These are phyloP conservation scores for Agriopis marginaria DNA, from an alignment of 2,888 invertebrate species.

Conservation along the genomic window DNA sequence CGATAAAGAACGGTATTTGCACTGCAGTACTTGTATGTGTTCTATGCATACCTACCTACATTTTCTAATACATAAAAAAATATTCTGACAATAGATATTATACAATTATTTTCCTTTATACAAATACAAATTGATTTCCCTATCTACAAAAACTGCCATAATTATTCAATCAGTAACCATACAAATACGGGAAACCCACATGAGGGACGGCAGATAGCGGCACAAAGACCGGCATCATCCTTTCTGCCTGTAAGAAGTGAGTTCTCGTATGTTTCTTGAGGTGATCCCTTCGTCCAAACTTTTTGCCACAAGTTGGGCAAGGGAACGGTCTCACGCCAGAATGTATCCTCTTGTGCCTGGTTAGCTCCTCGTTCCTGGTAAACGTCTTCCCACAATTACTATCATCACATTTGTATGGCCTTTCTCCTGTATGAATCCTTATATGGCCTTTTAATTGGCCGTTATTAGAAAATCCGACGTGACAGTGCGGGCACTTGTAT, in stretches of 20 bases:
- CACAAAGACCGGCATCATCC: slow-evolving; percentile 87
- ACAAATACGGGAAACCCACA: slow-evolving; percentile 81
- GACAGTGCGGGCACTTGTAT: slow-evolving; percentile 96
- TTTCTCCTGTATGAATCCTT: slow-evolving; percentile 96
- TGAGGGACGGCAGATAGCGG: slow-evolving; percentile 85
- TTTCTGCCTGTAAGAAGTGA: slow-evolving; percentile 88
- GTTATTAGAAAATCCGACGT: slow-evolving; percentile 97
- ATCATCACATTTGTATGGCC: slow-evolving; percentile 95
- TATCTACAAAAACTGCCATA: neutral
- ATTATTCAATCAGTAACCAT: slow-evolving; percentile 78
- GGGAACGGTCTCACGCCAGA: slow-evolving; percentile 94
- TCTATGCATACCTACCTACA: too few species aligned
- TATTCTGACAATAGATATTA: neutral
- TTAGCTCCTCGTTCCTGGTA: slow-evolving; percentile 96
- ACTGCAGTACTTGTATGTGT: too few species aligned
- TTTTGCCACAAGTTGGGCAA: slow-evolving; percentile 95
- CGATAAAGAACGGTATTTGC: too few species aligned
- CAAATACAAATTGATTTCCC: neutral
- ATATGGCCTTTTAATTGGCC: slow-evolving; percentile 96
- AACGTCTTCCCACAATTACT: slow-evolving; percentile 95
- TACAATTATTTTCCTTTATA: neutral
- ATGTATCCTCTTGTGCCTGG: slow-evolving; percentile 96
- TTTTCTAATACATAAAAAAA: neutral
- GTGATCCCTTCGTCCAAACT: slow-evolving; percentile 97
- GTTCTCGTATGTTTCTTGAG: slow-evolving; percentile 97